Conservation (phyloP, 2,888 invertebrate species). For the Sarcophaga variegata region DNA sequence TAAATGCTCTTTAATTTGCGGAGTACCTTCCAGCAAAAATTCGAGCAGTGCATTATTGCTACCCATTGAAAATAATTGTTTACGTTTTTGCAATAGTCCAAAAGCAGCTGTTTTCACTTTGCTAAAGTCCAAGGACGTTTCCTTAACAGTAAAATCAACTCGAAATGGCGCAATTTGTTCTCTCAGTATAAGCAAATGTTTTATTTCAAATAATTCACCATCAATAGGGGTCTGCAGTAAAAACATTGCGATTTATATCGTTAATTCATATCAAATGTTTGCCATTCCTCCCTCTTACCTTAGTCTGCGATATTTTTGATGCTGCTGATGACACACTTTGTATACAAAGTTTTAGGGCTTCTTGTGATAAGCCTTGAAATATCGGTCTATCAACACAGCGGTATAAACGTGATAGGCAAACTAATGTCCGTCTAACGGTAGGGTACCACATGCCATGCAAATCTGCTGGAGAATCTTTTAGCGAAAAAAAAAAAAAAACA, state of each 20-base stretch:
- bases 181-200: slow-evolving; percentile 96
- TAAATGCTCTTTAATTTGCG: slow-evolving; percentile 94
- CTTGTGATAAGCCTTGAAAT: slow-evolving; percentile 98
- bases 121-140: slow-evolving; percentile 96
- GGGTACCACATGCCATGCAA: slow-evolving; percentile 99
- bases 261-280: neutral
- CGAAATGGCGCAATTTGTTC: slow-evolving; percentile 99
- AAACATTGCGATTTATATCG: neutral
- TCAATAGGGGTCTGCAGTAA: slow-evolving; percentile 88
- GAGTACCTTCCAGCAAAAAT: slow-evolving; percentile 95
- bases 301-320: slow-evolving; percentile 88
- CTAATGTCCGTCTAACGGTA: slow-evolving; percentile 95
- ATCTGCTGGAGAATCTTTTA: slow-evolving; percentile 92
- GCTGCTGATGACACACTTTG: slow-evolving; percentile 93
- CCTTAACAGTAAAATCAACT: slow-evolving; percentile 95
- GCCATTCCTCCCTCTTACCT: slow-evolving; percentile 80
- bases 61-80: slow-evolving; percentile 92
- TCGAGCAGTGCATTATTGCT: slow-evolving; percentile 96
- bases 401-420: slow-evolving; percentile 93
- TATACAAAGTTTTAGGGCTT: slow-evolving; percentile 95
- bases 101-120: slow-evolving; percentile 94
- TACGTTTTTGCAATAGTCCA: slow-evolving; percentile 88
- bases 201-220: slow-evolving; percentile 97
- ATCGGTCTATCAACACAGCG: slow-evolving; percentile 96
- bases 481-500: slow-evolving; percentile 56